phyloP scores from a whole-genome alignment of 2,113 vertebrate species.

The Leucopsar rothschildi region DNA sequence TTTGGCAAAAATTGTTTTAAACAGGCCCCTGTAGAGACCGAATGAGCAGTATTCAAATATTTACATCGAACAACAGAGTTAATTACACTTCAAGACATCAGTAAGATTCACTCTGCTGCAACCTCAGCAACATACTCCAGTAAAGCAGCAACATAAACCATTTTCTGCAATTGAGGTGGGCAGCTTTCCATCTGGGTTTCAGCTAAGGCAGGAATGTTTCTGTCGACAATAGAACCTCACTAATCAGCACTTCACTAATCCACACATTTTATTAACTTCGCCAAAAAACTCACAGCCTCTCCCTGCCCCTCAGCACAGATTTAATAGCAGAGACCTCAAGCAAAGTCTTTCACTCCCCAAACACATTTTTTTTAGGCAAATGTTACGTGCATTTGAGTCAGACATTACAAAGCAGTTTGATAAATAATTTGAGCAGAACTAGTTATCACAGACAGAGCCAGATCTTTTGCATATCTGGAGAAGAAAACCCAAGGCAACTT shows the following conservation, averaged over 20 bases:
- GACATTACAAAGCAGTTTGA: slow-evolving; percentile 36
- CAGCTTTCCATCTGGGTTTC: slow-evolving; percentile 60
- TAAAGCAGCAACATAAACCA: slow-evolving; percentile 45
- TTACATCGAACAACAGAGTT: slow-evolving; percentile 48
- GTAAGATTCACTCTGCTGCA: slow-evolving; percentile 47
- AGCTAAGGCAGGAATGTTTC: slow-evolving; percentile 54
- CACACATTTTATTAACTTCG: slow-evolving; percentile 60
- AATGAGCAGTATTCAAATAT: slow-evolving; percentile 53
- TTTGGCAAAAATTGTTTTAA: slow-evolving; percentile 37
- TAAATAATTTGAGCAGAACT: slow-evolving; percentile 46
- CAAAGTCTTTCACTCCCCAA: slow-evolving; percentile 23
- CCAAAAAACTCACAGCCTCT: slow-evolving; percentile 49
- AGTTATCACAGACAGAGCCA: background rate
- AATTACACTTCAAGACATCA: slow-evolving; percentile 47
- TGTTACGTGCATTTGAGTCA: background rate
- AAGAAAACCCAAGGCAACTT: slow-evolving; percentile 9
- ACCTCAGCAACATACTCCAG: slow-evolving; percentile 45
- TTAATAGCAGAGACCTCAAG: slow-evolving; percentile 54
- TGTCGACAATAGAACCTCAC: slow-evolving; percentile 56
- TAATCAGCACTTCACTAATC: slow-evolving; percentile 65
- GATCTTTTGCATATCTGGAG: background rate
- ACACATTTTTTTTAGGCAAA: slow-evolving; percentile 2
- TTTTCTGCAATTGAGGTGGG: background rate
- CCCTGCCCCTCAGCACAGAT: slow-evolving; percentile 55
- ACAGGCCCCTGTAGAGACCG: background rate